phyloP scores from a whole-genome alignment of 2,888 invertebrate genomes.

The Amphipyra berbera region DNA sequence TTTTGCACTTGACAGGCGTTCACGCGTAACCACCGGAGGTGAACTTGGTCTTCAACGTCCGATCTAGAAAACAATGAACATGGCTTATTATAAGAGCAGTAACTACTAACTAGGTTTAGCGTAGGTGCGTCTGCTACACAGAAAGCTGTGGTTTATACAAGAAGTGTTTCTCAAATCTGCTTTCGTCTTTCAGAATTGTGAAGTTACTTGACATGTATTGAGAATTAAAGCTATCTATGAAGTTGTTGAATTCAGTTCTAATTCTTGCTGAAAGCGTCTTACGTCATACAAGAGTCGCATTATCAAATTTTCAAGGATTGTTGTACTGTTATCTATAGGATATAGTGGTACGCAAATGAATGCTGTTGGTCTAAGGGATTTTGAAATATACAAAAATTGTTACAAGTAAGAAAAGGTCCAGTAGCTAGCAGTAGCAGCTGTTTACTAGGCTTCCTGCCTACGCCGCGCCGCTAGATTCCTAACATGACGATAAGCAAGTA shows the following conservation, averaged over 20 bases:
- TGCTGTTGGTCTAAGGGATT: too few relatives aligned
- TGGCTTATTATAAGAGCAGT: slow-evolving; percentile 1
- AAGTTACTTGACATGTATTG: not conserved
- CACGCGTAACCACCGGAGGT: slow-evolving; percentile 36
- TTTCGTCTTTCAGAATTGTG: not conserved
- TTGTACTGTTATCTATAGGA: too few relatives aligned
- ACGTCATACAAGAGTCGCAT: not conserved
- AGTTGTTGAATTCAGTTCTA: too few relatives aligned
- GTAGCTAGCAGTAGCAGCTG: slow-evolving; percentile 2
- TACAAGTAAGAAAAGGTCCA: not conserved
- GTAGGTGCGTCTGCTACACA: not conserved
- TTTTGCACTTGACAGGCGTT: slow-evolving; percentile 41
- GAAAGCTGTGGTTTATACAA: not conserved
- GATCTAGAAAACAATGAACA: slow-evolving; percentile 13
- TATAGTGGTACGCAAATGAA: too few relatives aligned
- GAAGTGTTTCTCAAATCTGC: not conserved
- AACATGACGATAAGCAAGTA: slow-evolving; percentile 41
- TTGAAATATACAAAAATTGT: too few relatives aligned
- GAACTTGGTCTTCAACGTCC: slow-evolving; percentile 27
- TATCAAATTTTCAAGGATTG: too few relatives aligned
- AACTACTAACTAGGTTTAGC: not conserved
- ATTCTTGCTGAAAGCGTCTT: not conserved
- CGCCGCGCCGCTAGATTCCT: slow-evolving; percentile 33
- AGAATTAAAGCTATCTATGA: too few relatives aligned
- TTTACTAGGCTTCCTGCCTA: slow-evolving; percentile 30